Conservation (phyloP, 2,797 vertebrate genomes). For the Thaleichthys pacificus region DNA sequence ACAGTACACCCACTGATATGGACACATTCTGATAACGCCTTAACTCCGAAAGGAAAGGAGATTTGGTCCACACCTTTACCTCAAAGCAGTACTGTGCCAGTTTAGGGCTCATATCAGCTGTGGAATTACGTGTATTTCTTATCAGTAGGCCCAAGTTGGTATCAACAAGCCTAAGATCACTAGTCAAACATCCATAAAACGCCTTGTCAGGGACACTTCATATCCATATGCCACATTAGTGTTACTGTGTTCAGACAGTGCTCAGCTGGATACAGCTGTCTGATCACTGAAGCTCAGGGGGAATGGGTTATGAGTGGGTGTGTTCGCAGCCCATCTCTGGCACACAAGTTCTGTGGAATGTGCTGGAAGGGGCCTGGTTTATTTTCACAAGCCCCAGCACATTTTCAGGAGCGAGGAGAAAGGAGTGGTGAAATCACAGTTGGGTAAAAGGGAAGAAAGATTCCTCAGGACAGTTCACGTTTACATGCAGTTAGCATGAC, state of each 20-base stretch:
- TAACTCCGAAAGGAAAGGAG: background rate
- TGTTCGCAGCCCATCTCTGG: background rate
- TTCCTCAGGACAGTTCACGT: background rate
- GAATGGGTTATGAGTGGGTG: background rate
- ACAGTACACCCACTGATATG: background rate
- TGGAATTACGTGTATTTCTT: too few relatives aligned
- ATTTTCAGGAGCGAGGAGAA: constrained; percentile 2
- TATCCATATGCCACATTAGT: background rate
- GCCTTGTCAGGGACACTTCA: background rate
- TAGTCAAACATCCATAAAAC: too few relatives aligned
- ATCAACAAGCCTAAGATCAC: background rate
- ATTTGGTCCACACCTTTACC: background rate
- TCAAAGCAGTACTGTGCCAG: background rate
- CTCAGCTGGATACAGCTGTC: background rate
- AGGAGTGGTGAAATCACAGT: background rate
- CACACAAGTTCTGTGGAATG: constrained; percentile 10
- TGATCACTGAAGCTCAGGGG: background rate
- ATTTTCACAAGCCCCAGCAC: constrained; percentile 5
- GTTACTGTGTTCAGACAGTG: background rate
- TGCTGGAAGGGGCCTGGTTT: constrained; percentile 2
- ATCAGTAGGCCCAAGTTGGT: background rate
- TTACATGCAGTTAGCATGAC: too few relatives aligned
- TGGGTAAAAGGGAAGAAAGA: background rate
- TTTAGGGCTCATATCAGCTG: background rate
- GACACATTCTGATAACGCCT: background rate